Conservation (phyloP, 2,113 vertebrate species). For the Nothobranchius kuhntae region DNA sequence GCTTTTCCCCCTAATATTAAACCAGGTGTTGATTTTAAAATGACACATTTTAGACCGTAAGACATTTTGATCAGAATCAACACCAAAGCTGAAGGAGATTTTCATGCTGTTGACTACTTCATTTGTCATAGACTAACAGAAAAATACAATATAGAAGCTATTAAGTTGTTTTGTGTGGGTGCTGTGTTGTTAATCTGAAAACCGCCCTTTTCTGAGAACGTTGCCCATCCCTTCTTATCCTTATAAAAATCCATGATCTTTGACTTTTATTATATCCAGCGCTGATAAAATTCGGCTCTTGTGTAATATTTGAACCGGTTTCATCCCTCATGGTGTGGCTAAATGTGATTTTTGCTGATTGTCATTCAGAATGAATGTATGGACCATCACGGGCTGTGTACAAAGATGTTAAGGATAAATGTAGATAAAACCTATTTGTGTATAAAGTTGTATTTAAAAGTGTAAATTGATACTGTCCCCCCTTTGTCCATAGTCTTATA, state of each 20-base stretch:
- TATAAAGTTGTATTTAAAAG: slow-evolving; percentile 59
- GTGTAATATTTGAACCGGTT: slow-evolving; percentile 49
- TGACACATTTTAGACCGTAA: slow-evolving; percentile 1
- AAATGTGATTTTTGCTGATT: slow-evolving; percentile 59
- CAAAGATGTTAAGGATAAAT: slow-evolving; percentile 45
- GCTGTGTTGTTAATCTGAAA: neutral
- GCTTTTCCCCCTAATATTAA: slow-evolving; percentile 5
- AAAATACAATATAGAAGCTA: neutral
- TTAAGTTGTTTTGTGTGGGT: neutral
- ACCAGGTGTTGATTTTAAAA: slow-evolving; percentile 2
- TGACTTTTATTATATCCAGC: slow-evolving; percentile 36
- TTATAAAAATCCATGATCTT: neutral
- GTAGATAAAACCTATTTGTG: slow-evolving; percentile 50
- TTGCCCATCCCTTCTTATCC: too few species aligned
- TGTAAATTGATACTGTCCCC: slow-evolving; percentile 34
- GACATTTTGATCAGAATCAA: slow-evolving; percentile 16
- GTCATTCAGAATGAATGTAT: slow-evolving; percentile 67
- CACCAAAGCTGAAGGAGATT: slow-evolving; percentile 41
- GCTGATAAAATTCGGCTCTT: slow-evolving; percentile 33
- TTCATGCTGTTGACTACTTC: slow-evolving; percentile 9
- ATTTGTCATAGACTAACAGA: slow-evolving; percentile 17
- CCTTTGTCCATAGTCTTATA: slow-evolving; percentile 30
- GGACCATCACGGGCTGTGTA: slow-evolving; percentile 56
- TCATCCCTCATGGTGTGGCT: slow-evolving; percentile 56
- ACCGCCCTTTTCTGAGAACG: slow-evolving; percentile 5